A percentile compares a stretch with the other conserved stretches of the same genome.
Evolutionary conservation across 2,797 vertebrate genomes (phyloP).

Genomic region (Remorina albescens): DNA sequence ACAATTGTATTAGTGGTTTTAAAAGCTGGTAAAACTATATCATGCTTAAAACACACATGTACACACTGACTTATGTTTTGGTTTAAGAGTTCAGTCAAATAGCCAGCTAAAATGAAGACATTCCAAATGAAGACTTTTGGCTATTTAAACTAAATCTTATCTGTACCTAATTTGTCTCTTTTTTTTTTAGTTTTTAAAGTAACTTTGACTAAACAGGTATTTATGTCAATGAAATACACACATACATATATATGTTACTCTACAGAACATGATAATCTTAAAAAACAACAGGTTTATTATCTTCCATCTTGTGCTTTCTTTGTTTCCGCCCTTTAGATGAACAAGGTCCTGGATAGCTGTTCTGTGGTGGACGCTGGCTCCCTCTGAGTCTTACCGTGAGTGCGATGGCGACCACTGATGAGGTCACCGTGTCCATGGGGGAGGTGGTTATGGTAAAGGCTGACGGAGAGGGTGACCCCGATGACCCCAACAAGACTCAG

Average conservation of each 20-base stretch:
- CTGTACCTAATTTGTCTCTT: too few relatives aligned
- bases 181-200: not conserved
- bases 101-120: not conserved
- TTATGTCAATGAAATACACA: too few relatives aligned
- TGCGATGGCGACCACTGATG: conserved; percentile 90
- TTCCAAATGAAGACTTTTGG: not conserved
- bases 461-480: conserved; percentile 85
- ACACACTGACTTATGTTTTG: not conserved
- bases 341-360: conserved; percentile 38
- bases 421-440: conserved; percentile 92
- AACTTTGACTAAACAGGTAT: not conserved
- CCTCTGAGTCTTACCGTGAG: conserved; percentile 42
- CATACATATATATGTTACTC: too few relatives aligned
- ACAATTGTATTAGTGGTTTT: not conserved
- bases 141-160: not conserved
- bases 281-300: not conserved
- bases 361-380: conserved; percentile 28
- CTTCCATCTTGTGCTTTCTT: not conserved
- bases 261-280: not conserved
- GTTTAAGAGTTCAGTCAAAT: not conserved
- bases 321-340: conserved; percentile 53
- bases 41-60: not conserved
- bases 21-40: not conserved
- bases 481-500: conserved; percentile 93
- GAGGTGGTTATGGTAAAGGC: conserved; percentile 93